These are phyloP conservation scores for Sebastes schlegelii DNA, from an alignment of 2,113 vertebrate species.

Conservation along the genomic window DNA sequence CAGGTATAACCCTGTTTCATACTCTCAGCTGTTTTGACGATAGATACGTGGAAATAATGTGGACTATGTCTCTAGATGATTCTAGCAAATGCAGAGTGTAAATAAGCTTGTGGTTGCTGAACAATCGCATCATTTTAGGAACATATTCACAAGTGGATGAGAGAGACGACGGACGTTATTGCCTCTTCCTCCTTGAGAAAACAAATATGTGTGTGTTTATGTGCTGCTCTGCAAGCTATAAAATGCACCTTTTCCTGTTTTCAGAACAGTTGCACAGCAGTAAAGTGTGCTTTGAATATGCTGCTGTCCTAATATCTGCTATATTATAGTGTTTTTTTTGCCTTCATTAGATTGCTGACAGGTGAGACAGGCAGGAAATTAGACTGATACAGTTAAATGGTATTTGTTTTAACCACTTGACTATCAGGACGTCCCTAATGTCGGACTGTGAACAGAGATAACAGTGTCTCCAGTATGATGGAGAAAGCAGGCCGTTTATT, in stretches of 20 bases:
- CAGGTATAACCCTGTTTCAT: neutral
- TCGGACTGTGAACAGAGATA: neutral
- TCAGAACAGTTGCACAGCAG: neutral
- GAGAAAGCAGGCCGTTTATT: neutral
- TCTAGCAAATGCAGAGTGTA: neutral
- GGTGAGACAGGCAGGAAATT: neutral
- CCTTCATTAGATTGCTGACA: neutral
- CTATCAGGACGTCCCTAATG: neutral
- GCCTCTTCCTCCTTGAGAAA: neutral
- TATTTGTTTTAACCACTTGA: neutral
- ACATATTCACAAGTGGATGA: neutral
- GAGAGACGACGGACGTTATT: neutral
- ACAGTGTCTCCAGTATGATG: neutral
- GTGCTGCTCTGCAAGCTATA: neutral
- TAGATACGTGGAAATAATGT: neutral
- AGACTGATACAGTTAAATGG: neutral
- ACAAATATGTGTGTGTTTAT: neutral
- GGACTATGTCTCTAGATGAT: too few relatives aligned
- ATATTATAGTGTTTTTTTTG: neutral
- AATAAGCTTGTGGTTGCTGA: neutral
- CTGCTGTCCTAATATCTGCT: neutral
- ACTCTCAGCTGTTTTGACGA: neutral
- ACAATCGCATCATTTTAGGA: neutral
- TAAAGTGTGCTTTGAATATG: neutral
- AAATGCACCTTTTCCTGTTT: neutral